Base-by-base conservation (phyloP, 2,113 vertebrate genomes). In the Labeo catla region DNA sequence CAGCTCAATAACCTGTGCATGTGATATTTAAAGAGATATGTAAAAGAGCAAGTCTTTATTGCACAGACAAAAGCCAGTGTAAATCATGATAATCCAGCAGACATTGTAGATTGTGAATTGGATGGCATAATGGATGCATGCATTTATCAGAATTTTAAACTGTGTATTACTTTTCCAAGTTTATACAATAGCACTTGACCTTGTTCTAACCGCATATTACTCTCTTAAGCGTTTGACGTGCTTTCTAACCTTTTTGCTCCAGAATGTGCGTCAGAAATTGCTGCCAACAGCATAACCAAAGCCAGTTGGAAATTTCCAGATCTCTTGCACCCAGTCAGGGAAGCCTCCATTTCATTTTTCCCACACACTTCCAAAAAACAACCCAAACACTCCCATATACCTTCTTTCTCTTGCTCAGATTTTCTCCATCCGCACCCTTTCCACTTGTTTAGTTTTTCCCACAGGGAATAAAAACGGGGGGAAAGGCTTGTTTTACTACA, bases 291-390 rank as follows among this genome's bases (percentile, higher is more conserved):
- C 77, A 61, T 81, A 87, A 87, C 84, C 84, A 87, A 78, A 77
- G 79, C 43, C 80, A 86, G 84, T 79, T 91, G 91, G 91, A 93
- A 93, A 76, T 93, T 94, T 94, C 93, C 92, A 90, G 86, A 91
- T 85, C 76, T 74, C 82, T 84, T 87, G 83, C 89, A 90, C 88
- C 84, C 88, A 87, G 88, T 89, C 81, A 81, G 84, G 73, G n/a
- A 79, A 86, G 54, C 84, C 85, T 88, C 81, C 83, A 52, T 87
- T 91, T 90, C 89, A 86, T 80, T 91, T 93, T 93, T 90, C 86
- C 89, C 89, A 91, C 87, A 91, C 88, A 84, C 83, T 90, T 87
- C 82, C 21, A 43, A 52, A 73, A 61, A 76, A 82, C 86, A 78
- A 59, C 11, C 34, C 76, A 88, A 78, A 87, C 90, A 78, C 78